phyloP scores from a whole-genome alignment of 1,140 invertebrate genomes.

The Neodiprion virginianus region DNA sequence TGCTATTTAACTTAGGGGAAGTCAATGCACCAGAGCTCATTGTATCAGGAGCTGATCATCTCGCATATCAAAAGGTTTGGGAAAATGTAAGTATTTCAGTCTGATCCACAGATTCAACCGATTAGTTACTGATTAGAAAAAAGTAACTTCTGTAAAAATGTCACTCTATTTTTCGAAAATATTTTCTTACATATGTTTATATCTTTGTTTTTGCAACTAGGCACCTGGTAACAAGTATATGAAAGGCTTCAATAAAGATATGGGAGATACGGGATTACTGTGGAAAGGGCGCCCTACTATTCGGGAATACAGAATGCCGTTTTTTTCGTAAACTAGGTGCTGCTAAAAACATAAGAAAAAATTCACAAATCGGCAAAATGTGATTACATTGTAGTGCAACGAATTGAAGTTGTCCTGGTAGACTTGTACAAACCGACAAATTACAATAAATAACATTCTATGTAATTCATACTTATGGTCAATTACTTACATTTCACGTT shows the following conservation, averaged over 20 bases:
- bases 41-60: constrained; percentile 62
- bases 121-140: too few relatives aligned
- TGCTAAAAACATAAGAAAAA: background rate
- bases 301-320: constrained; percentile 20
- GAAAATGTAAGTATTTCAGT: constrained; percentile 51
- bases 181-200: constrained; percentile 14
- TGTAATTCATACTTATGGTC: too few relatives aligned
- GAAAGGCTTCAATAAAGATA: constrained; percentile 63
- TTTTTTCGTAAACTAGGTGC: too few relatives aligned
- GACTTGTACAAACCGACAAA: background rate
- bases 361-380: background rate
- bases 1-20: constrained; percentile 49
- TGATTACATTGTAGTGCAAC: background rate
- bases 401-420: background rate
- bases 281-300: constrained; percentile 51
- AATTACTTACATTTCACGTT: too few relatives aligned
- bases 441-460: background rate
- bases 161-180: constrained; percentile 25
- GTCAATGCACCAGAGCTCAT: constrained; percentile 71
- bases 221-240: constrained; percentile 63
- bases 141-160: background rate
- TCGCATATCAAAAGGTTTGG: constrained; percentile 52
- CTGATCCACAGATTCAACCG: too few relatives aligned
- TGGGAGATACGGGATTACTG: constrained; percentile 62
- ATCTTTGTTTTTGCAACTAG: constrained; percentile 43